Conservation (phyloP, 2,888 invertebrate genomes). For the Lymantria monacha region DNA sequence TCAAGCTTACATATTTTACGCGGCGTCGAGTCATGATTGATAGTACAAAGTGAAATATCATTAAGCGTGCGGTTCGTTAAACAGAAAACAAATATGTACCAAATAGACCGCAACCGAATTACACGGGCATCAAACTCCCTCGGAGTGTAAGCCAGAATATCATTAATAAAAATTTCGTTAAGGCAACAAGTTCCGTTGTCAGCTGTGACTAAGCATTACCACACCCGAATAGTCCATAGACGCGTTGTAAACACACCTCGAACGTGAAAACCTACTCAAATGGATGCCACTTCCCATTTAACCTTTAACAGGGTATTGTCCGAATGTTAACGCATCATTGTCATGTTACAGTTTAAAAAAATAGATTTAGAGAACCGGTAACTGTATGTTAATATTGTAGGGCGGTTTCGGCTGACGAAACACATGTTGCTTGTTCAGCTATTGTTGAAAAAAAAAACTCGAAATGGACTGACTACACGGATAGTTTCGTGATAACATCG, state of each 20-base stretch:
- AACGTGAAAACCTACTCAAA: conserved; percentile 48
- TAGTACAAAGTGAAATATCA: conserved; percentile 33
- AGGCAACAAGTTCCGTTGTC: conserved; percentile 57
- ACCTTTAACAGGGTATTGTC: conserved; percentile 66
- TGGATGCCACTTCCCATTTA: conserved; percentile 58
- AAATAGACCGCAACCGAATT: conserved; percentile 49
- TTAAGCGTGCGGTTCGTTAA: conserved; percentile 38
- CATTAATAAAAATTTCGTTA: conserved; percentile 63
- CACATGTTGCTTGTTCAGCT: conserved; percentile 64
- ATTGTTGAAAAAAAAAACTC: conserved; percentile 60
- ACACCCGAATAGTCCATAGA: conserved; percentile 20
- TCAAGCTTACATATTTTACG: conserved; percentile 25
- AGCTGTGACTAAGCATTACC: conserved; percentile 52
- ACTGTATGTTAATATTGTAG: conserved; percentile 69
- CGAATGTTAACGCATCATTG: conserved; percentile 74
- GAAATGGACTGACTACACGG: conserved; percentile 52
- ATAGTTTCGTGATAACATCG: conserved; percentile 53
- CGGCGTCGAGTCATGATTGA: conserved; percentile 31
- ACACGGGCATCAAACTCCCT: conserved; percentile 41
- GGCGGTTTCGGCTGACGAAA: conserved; percentile 69
- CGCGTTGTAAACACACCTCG: conserved; percentile 27
- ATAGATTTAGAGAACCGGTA: conserved; percentile 54
- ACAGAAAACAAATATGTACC: conserved; percentile 43
- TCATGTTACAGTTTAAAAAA: conserved; percentile 71
- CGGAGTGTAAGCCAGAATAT: conserved; percentile 36